Conservation (phyloP, 2,797 vertebrate species). For the Sarcophilus harrisii region DNA sequence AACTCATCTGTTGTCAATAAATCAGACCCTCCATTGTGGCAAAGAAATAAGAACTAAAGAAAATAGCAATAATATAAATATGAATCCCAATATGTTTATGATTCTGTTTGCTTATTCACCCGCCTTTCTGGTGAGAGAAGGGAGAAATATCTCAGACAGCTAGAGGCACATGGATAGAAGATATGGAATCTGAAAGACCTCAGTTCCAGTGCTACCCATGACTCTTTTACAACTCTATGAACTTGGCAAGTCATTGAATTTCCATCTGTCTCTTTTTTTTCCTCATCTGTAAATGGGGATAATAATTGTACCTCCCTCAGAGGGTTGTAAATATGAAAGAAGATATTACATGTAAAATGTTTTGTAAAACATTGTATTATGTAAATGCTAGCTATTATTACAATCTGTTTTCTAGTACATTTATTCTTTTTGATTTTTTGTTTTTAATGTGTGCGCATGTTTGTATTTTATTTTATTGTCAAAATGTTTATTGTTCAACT, state of each 20-base stretch:
- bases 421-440: not conserved
- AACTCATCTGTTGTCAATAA: not conserved
- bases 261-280: not conserved
- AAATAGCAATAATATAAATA: not conserved
- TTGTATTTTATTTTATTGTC: not conserved
- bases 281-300: not conserved
- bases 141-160: not conserved
- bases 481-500: not conserved
- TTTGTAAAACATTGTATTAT: not conserved
- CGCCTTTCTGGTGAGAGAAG: not conserved
- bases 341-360: not conserved
- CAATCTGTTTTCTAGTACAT: not conserved
- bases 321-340: not conserved
- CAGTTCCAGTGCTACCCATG: not conserved
- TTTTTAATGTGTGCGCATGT: not conserved
- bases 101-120: not conserved
- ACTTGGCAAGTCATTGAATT: not conserved
- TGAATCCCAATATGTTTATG: accelerated
- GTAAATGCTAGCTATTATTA: not conserved
- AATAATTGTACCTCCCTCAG: not conserved
- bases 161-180: not conserved
- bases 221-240: not conserved
- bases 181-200: not conserved
- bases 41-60: not conserved
- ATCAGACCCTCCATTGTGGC: not conserved